Base-by-base conservation (phyloP, 1,140 invertebrate genomes). In the Protaetia brevitarsis region DNA sequence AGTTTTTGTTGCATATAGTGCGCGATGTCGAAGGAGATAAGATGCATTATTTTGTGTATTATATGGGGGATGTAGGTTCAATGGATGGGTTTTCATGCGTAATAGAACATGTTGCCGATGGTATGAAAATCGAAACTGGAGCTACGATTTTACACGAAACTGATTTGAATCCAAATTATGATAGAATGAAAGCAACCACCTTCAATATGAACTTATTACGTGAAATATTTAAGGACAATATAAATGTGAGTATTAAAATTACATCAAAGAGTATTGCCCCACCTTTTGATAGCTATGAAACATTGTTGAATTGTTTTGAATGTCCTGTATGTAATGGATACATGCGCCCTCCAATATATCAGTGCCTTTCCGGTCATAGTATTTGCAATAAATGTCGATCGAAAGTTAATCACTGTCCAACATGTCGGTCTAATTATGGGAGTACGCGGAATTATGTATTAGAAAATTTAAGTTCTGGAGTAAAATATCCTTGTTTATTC, bases 351-450 rank as follows among this genome's bases (percentile, higher is more conserved):
- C 91, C 91, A 7, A 89, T 86, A 68, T 83, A 79, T 64, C 89
- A 92, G 76, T 94, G 91, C 73, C 86, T 89, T 67, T 86, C 86
- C 72, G 91, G 91, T 1, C 91, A 94, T 78, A 87, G 92, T 69
- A 83, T 93, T 3, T 94, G 91, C 77, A 83, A 85, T 63, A 78
- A 79, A 6, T 94, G 91, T 78, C 81, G 89, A 63, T 82, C 82
- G 30, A 89, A 87, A 67, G 77, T 93, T 11, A 60, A 68, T 11
- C 78, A 79, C 30, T 94, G 91, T 77, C 91, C 91, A 11, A 87
- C 89, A 10, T 94, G 91, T 74, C 80, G 89, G 59, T 85, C 88
- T 64, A 80, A 82, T n/a, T 83, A 92, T 75, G 89, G 87, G 1
- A 87, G 87, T 72, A 90, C 89, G 65, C 82, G 90, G 65, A 93